Evolutionary conservation across 2,888 invertebrate species (phyloP), one percentile per base, ranked within the genome.

Genomic region (Troilus luridus): DNA sequence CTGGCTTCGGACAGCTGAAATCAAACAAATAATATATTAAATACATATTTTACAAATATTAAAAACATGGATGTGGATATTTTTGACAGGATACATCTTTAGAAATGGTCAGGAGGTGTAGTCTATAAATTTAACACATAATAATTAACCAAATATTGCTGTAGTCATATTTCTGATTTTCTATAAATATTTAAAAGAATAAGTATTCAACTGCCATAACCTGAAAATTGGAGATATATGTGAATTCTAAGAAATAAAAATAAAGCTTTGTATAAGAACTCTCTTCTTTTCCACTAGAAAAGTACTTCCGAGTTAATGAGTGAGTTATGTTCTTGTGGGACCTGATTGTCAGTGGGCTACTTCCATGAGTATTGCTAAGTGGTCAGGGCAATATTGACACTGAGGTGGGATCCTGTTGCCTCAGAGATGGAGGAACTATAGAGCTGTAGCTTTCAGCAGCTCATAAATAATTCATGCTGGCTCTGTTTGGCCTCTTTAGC

Each of bases 1-100:
- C 56, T 67, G 67, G 59, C 91, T 88, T 19, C 91, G 88, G 0
- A 91, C 88, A 56, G 91, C 91, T 91, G 58, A 54, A 91, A 91
- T 24, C 58, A 88, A 60, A 59, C 19, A 88, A 60, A 88, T 11
- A 85, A 27, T 54, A 60, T 11, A 85, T 85, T n/a, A 10, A 41
- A 41, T 41, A 5, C n/a, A 54, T 11, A 67, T 67, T 9, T 67
- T 24, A 12, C 12, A 24, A 67, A 67, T 67, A 24, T 24, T 12
- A 64, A 64, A 67, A 67, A 67, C 12, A 67, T 3, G 41, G 41
- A 41, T 41, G 41, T 41, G 41, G 5, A 41, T 3, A 41, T 41
- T 5, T 3, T 41, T 41, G 41, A 41, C 41, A 3, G 41, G 41
- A 3, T 41, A 41, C 5, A 41, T 41, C 41, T 41, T 41, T 41